Percentiles rank a stretch among this genome's conserved stretches.
Conservation (phyloP, 37 sponge, comb jelly and placozoan species). For the Tethya wilhelma region DNA sequence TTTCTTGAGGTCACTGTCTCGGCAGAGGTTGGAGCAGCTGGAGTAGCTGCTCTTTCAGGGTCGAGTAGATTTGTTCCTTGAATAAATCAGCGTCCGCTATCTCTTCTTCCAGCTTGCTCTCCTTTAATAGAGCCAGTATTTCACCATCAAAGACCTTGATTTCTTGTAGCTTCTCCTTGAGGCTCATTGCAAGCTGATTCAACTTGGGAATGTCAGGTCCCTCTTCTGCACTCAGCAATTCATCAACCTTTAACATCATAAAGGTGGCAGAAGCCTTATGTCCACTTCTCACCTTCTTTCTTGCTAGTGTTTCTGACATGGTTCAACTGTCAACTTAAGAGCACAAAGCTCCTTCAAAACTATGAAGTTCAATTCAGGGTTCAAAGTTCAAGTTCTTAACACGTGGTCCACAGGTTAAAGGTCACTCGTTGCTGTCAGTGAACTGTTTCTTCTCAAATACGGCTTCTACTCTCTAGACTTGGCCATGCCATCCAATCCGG, state of each 20-base stretch:
- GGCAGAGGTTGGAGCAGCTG: not conserved
- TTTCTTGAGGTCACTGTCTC: not conserved
- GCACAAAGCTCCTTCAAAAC: not conserved
- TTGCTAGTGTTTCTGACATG: slow-evolving; percentile 4
- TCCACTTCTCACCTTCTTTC: slow-evolving; percentile 22
- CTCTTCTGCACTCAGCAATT: not conserved
- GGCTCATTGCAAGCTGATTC: slow-evolving; percentile 18
- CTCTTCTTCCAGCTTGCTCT: slow-evolving; percentile 27
- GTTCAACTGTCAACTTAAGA: not conserved
- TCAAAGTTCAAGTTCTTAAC: not conserved
- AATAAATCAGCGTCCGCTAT: slow-evolving; percentile 29
- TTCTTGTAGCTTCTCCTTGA: slow-evolving; percentile 42
- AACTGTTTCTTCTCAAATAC: not conserved
- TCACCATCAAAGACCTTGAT: slow-evolving; percentile 31
- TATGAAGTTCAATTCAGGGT: not conserved
- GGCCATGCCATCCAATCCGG: not conserved
- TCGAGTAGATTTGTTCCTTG: not conserved
- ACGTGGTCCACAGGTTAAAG: not conserved
- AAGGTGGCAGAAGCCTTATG: slow-evolving; percentile 33
- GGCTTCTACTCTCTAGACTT: not conserved
- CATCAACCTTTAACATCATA: slow-evolving; percentile 7
- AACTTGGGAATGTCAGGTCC: slow-evolving; percentile 1
- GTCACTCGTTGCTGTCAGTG: not conserved
- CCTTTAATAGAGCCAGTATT: slow-evolving; percentile 12
- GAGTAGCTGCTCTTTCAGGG: not conserved